Percentiles rank a stretch among this genome's conserved stretches.
phyloP scores from a whole-genome alignment of 2,888 invertebrate species.

The Odontocerum albicorne region DNA sequence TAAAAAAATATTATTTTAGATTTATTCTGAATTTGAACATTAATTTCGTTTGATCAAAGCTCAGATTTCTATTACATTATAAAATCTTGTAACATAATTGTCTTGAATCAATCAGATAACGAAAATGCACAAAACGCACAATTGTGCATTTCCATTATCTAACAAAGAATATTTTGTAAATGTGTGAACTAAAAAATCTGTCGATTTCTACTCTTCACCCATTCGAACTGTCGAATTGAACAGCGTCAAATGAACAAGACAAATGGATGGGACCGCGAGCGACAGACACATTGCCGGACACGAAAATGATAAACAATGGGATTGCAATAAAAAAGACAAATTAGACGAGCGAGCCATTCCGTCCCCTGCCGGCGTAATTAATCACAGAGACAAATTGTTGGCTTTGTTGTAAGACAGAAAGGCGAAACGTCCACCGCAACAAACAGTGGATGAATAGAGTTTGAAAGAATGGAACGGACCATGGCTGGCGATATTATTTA shows the following conservation, averaged over 20 bases:
- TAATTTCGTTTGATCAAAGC: too few species aligned
- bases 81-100: too few species aligned
- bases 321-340: slow-evolving; percentile 35
- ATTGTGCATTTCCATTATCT: too few species aligned
- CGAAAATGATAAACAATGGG: slow-evolving; percentile 31
- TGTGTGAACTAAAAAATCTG: too few species aligned
- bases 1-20: too few species aligned
- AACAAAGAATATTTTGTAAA: too few species aligned
- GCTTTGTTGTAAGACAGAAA: slow-evolving; percentile 29
- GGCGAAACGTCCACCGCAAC: slow-evolving; percentile 16
- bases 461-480: slow-evolving; percentile 2
- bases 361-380: slow-evolving; percentile 26
- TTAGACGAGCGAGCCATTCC: slow-evolving; percentile 25
- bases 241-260: slow-evolving; percentile 20
- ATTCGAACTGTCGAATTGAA: slow-evolving; percentile 20
- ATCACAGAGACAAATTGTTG: slow-evolving; percentile 32
- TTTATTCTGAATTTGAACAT: too few species aligned
- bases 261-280: slow-evolving; percentile 21
- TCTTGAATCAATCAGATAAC: too few species aligned
- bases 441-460: not conserved
- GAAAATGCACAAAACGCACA: too few species aligned
- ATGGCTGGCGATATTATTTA: not conserved
- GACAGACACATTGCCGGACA: slow-evolving; percentile 25
- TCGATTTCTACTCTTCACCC: too few species aligned
- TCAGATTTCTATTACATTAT: too few species aligned